Conservation (phyloP, 1,140 invertebrate species). For the Drosophila gunungcola region DNA sequence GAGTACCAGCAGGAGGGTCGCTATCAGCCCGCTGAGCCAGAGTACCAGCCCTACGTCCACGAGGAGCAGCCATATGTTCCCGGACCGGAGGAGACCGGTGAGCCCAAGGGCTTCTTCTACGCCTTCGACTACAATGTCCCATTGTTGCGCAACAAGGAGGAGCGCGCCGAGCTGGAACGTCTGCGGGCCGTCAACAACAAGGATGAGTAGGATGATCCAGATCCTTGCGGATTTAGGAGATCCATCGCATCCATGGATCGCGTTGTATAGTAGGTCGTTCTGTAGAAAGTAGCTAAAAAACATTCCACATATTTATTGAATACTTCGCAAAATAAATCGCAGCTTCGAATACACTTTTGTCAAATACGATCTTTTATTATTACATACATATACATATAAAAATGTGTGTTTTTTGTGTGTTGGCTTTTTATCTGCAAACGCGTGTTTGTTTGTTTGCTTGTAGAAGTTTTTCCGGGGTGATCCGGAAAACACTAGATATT, state of each 20-base stretch:
- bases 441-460: conserved; percentile 38
- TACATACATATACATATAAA: conserved; percentile 68
- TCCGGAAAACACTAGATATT: conserved; percentile 10
- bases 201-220: conserved; percentile 53
- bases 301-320: conserved; percentile 71
- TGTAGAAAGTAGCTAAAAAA: conserved; percentile 41
- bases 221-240: conserved; percentile 1
- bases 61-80: conserved; percentile 75
- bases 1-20: conserved; percentile 76
- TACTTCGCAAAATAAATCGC: conserved; percentile 58
- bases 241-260: conserved; percentile 11
- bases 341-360: conserved; percentile 59
- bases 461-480: conserved; percentile 31
- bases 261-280: conserved; percentile 46
- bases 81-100: conserved; percentile 85
- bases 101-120: conserved; percentile 89
- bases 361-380: conserved; percentile 62
- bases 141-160: conserved; percentile 78
- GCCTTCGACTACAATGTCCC: conserved; percentile 88
- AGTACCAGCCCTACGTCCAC: conserved; percentile 71
- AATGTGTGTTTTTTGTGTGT: conserved; percentile 54
- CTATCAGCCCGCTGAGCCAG: conserved; percentile 64
- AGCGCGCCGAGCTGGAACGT: conserved; percentile 75
- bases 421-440: conserved; percentile 43
- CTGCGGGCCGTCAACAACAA: conserved; percentile 76